phyloP scores from a whole-genome alignment of 2,113 vertebrate species.

The Elgaria multicarinata region DNA sequence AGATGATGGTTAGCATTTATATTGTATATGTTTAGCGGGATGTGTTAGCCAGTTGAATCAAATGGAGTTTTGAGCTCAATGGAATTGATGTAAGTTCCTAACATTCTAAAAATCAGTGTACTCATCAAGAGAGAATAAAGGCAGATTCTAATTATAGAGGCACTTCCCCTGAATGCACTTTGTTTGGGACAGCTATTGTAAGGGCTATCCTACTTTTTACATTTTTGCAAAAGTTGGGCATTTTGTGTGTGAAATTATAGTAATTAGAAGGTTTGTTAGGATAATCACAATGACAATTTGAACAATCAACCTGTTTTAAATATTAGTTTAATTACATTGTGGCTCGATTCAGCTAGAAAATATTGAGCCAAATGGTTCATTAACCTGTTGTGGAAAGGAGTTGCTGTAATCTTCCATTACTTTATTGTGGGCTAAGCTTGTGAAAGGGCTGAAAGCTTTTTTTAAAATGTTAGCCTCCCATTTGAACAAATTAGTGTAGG shows the following conservation, averaged over 20 bases:
- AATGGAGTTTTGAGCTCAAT: not conserved
- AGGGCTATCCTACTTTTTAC: not conserved
- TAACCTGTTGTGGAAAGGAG: not conserved
- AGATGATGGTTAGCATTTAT: not conserved
- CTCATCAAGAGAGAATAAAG: not conserved
- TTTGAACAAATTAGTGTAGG: not conserved
- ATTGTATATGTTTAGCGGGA: not conserved
- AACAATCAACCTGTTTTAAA: not conserved
- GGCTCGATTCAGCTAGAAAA: not conserved
- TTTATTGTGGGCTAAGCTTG: not conserved
- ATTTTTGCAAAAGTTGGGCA: not conserved
- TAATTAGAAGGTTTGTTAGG: not conserved
- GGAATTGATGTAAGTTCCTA: not conserved
- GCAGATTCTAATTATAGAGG: not conserved
- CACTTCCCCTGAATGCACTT: not conserved
- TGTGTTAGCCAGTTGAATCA: not conserved
- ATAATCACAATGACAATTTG: not conserved
- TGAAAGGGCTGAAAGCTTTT: rapidly evolving
- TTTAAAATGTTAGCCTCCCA: not conserved
- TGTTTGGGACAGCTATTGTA: not conserved
- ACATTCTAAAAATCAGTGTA: not conserved
- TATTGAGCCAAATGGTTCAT: not conserved
- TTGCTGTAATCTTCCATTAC: not conserved
- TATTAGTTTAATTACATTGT: not conserved
- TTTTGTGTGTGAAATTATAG: not conserved